Percentiles rank a stretch among this genome's conserved stretches.
Conservation (phyloP, 2,113 vertebrate species). For the Rallus limicola region DNA sequence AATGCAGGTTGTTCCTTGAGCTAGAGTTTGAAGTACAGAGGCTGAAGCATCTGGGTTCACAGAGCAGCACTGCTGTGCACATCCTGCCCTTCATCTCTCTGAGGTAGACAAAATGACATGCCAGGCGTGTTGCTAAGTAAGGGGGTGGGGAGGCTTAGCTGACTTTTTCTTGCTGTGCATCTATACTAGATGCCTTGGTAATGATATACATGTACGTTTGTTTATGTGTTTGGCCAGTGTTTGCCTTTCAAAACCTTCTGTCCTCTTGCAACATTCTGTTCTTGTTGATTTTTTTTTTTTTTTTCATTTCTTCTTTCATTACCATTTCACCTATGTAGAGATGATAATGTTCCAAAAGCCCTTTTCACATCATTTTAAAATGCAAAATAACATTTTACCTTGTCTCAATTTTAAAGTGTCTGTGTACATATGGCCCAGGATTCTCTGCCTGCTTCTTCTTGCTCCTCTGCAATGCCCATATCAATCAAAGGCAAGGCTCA, state of each 20-base stretch:
- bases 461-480: background rate
- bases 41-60: background rate
- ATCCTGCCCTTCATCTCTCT: background rate
- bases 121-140: rapidly evolving
- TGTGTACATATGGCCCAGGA: too few species aligned
- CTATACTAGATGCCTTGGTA: background rate
- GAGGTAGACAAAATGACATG: background rate
- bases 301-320: background rate
- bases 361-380: background rate
- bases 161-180: background rate
- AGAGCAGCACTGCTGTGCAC: background rate
- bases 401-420: background rate
- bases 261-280: background rate
- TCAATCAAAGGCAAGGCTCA: background rate
- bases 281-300: background rate
- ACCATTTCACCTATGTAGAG: background rate
- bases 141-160: background rate
- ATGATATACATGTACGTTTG: background rate
- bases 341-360: background rate
- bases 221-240: background rate
- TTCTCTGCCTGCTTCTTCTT: background rate
- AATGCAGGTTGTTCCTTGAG: background rate
- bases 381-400: background rate
- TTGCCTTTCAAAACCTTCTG: background rate
- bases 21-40: background rate